Percentiles rank a stretch among this genome's conserved stretches.
phyloP scores from a whole-genome alignment of 1,140 invertebrate genomes.

The Lepidurus packardi region DNA sequence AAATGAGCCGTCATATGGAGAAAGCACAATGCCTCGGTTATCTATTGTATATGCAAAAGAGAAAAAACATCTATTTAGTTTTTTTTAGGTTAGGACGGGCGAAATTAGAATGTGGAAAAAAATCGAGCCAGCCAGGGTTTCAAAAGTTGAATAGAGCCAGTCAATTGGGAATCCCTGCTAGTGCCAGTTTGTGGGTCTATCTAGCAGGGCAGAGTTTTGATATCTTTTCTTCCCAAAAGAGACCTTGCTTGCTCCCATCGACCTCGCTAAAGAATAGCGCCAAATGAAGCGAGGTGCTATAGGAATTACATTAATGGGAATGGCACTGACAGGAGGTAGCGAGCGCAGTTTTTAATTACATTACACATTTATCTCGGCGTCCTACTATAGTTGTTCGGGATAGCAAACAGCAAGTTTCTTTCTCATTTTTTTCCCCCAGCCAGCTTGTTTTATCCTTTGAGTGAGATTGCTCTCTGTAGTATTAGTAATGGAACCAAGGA shows the following conservation, averaged over 20 bases:
- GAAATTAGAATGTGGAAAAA: background rate
- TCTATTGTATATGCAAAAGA: constrained; percentile 54
- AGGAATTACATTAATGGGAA: background rate
- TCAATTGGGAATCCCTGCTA: constrained; percentile 8
- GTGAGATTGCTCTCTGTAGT: too few relatives aligned
- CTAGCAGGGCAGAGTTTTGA: constrained; percentile 15
- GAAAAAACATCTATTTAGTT: background rate
- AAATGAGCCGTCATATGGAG: constrained; percentile 77
- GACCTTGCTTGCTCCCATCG: background rate
- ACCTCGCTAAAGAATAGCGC: background rate
- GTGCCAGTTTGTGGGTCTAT: constrained; percentile 7
- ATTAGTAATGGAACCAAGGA: too few relatives aligned
- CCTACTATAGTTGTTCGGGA: too few relatives aligned
- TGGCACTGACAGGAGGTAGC: too few relatives aligned
- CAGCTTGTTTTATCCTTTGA: too few relatives aligned
- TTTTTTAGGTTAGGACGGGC: background rate
- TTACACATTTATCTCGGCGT: too few relatives aligned
- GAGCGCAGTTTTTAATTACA: too few relatives aligned
- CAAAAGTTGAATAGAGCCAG: background rate
- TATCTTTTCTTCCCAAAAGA: background rate
- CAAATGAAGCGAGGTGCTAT: background rate
- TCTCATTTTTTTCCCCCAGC: too few relatives aligned
- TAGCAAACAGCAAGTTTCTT: too few relatives aligned
- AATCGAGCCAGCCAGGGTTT: background rate
- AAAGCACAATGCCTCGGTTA: constrained; percentile 87